phyloP scores from a whole-genome alignment of 2,797 vertebrate genomes.

The Chanos chanos region DNA sequence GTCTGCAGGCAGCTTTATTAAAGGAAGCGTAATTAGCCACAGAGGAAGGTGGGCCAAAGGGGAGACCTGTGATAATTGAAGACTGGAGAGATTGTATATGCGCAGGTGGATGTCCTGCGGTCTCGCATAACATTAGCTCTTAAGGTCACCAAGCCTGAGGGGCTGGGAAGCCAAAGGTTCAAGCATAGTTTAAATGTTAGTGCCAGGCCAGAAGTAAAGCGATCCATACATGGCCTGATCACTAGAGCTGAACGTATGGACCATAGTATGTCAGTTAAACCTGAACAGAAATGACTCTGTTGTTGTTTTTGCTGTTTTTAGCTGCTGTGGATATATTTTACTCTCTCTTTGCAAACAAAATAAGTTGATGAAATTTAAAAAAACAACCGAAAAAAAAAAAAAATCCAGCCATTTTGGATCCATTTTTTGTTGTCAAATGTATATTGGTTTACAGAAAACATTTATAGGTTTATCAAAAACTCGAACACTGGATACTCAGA shows the following conservation, averaged over 20 bases:
- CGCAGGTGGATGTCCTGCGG: slow-evolving; percentile 57
- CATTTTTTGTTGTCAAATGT: no score
- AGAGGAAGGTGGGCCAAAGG: slow-evolving; percentile 63
- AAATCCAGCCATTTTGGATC: no score
- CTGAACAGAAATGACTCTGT: neutral
- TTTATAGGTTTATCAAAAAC: no score
- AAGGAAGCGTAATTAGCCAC: slow-evolving; percentile 75
- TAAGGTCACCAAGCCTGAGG: slow-evolving; percentile 67
- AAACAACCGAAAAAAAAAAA: neutral
- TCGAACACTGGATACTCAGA: no score
- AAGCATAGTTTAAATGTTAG: slow-evolving; percentile 70
- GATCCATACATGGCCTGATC: slow-evolving; percentile 1
- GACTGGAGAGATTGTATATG: slow-evolving; percentile 66
- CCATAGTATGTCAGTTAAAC: slow-evolving; percentile 5
- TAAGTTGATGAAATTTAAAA: no score
- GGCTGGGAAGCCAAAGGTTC: slow-evolving; percentile 53
- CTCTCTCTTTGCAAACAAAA: no score
- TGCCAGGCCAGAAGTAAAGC: slow-evolving; percentile 49
- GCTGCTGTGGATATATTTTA: no score
- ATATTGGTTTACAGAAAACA: no score
- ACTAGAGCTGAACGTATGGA: no score
- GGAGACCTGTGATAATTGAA: slow-evolving; percentile 74
- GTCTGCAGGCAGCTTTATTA: slow-evolving; percentile 70
- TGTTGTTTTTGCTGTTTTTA: neutral
- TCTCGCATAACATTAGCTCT: slow-evolving; percentile 64